These are phyloP conservation scores for Cataglyphis cursor DNA, from an alignment of 2,888 invertebrate species.

Conservation along the genomic window DNA sequence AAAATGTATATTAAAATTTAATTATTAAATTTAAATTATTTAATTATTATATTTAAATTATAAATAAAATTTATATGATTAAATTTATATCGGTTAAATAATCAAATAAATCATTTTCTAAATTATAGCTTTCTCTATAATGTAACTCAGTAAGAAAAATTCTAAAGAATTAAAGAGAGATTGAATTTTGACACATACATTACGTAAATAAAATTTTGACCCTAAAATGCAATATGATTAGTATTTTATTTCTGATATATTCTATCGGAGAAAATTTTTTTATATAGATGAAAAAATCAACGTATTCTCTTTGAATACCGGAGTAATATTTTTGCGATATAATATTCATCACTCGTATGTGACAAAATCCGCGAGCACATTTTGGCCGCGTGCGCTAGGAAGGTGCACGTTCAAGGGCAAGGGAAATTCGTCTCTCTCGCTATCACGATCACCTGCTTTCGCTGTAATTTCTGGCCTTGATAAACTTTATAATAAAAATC, in stretches of 20 bases:
- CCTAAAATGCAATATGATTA: background rate
- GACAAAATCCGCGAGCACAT: conserved; percentile 3
- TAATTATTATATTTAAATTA: too few relatives aligned
- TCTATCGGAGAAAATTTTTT: background rate
- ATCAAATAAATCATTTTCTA: background rate
- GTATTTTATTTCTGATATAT: background rate
- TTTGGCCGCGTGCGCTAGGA: conserved; percentile 16
- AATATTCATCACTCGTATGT: background rate
- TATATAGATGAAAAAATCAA: background rate
- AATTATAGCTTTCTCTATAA: background rate
- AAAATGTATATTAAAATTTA: too few relatives aligned
- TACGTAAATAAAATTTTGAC: background rate
- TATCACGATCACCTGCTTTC: background rate
- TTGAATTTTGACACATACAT: background rate
- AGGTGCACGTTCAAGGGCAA: conserved; percentile 28
- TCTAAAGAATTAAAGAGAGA: background rate
- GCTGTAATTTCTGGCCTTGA: background rate
- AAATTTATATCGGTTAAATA: background rate
- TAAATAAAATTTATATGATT: background rate
- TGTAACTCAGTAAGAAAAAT: background rate
- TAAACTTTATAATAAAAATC: conserved; percentile 16
- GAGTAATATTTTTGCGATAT: background rate
- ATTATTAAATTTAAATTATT: too few relatives aligned
- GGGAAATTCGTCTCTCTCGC: background rate
- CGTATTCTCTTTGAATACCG: background rate